Conservation (phyloP, 1,140 invertebrate genomes). For the Pygmarrhopalites habei region DNA sequence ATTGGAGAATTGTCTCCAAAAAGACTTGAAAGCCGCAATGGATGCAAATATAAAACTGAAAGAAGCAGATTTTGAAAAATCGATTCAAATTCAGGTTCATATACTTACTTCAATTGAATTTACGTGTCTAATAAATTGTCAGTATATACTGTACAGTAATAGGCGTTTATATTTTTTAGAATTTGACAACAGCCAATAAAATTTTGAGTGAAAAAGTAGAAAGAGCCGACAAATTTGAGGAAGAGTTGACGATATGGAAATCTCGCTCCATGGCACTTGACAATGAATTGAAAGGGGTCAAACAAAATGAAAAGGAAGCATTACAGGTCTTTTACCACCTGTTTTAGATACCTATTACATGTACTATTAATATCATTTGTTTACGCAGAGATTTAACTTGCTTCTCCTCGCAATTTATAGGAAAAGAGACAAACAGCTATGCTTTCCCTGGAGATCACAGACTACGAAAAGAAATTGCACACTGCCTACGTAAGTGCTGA, state of each 20-base stretch:
- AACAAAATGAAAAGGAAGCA: slow-evolving; percentile 22
- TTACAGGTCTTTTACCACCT: slow-evolving; percentile 13
- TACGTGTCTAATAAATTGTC: too few species aligned
- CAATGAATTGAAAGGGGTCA: slow-evolving; percentile 33
- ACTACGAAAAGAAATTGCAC: slow-evolving; percentile 38
- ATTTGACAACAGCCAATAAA: slow-evolving; percentile 27
- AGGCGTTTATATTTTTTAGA: too few species aligned
- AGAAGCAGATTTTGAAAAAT: slow-evolving; percentile 9
- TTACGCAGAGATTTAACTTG: too few species aligned
- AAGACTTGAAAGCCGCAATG: slow-evolving; percentile 32
- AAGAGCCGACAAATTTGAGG: slow-evolving; percentile 18
- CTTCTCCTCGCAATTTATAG: too few species aligned
- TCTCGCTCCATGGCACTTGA: slow-evolving; percentile 22
- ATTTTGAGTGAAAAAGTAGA: slow-evolving; percentile 32
- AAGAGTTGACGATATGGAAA: slow-evolving; percentile 20
- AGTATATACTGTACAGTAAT: too few species aligned
- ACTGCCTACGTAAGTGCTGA: slow-evolving; percentile 17
- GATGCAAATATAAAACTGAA: slow-evolving; percentile 34
- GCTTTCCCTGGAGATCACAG: slow-evolving; percentile 36
- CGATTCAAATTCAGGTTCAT: slow-evolving; percentile 10
- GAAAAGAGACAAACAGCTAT: slow-evolving; percentile 36
- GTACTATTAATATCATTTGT: too few species aligned
- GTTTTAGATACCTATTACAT: too few species aligned
- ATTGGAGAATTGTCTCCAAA: slow-evolving; percentile 25
- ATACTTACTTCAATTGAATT: too few species aligned